Evolutionary conservation across 2,797 vertebrate genomes (phyloP).

Genomic region (Pelobates cultripes): DNA sequence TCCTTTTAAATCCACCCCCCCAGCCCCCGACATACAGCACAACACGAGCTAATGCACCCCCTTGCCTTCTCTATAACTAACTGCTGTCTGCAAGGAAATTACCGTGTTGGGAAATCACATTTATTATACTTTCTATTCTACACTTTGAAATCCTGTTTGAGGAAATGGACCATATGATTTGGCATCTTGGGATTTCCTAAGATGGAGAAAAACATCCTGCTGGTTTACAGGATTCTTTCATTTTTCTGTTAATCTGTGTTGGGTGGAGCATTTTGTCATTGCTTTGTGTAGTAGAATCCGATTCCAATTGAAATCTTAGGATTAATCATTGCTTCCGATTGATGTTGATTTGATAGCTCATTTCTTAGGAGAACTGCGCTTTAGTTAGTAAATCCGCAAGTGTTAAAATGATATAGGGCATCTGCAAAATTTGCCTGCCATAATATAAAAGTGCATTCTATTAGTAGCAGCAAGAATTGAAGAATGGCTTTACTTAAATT

Average conservation of each 20-base stretch:
- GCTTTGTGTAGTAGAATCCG: too few species aligned
- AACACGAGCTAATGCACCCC: constrained; percentile 19
- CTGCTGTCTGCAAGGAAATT: constrained; percentile 33
- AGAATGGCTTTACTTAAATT: too few species aligned
- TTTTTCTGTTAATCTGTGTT: background rate
- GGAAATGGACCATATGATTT: constrained; percentile 38
- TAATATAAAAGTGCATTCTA: too few species aligned
- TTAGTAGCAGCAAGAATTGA: too few species aligned
- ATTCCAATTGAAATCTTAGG: too few species aligned
- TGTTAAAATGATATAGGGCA: too few species aligned
- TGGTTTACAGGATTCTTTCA: background rate
- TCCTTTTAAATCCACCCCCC: constrained; percentile 11
- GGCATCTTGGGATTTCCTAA: background rate
- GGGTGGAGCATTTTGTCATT: too few species aligned
- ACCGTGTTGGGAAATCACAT: constrained; percentile 27
- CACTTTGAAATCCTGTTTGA: constrained; percentile 35
- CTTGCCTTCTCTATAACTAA: background rate
- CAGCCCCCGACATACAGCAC: constrained; percentile 38
- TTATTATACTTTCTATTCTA: constrained; percentile 19
- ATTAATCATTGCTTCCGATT: too few species aligned
- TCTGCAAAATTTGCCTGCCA: too few species aligned
- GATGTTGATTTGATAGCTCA: too few species aligned
- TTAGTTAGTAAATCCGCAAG: too few species aligned
- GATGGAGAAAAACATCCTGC: background rate
- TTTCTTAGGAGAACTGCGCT: too few species aligned